These are phyloP conservation scores for Branchellion lobata DNA, from an alignment of 2,888 invertebrate species.

Conservation along the genomic window DNA sequence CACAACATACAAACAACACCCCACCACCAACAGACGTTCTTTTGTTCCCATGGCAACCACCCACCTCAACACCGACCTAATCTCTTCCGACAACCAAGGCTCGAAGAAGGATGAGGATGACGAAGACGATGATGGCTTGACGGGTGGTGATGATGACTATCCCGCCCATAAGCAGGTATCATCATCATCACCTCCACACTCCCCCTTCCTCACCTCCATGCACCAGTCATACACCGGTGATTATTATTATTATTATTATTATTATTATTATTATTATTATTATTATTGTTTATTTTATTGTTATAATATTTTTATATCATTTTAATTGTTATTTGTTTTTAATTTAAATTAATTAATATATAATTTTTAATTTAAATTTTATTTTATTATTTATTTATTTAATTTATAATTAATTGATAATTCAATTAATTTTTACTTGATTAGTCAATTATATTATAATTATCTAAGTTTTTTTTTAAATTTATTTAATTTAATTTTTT, in stretches of 20 bases:
- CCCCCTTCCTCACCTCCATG: constrained; percentile 51
- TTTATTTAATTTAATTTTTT: too few species aligned
- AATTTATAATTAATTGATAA: too few species aligned
- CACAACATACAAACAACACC: neutral
- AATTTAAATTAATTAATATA: too few species aligned
- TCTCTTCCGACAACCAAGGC: neutral
- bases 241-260: neutral
- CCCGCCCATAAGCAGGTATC: too few species aligned
- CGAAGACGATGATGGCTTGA: neutral
- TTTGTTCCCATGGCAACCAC: constrained; percentile 56
- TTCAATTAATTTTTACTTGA: too few species aligned
- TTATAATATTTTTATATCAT: neutral
- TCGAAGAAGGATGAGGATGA: neutral
- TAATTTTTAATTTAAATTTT: too few species aligned
- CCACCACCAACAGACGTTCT: constrained; percentile 53
- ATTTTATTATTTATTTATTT: too few species aligned
- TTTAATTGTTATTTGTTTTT: neutral
- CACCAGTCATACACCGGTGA: constrained; percentile 56
- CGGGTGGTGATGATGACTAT: neutral
- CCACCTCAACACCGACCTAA: constrained; percentile 51
- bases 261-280: neutral
- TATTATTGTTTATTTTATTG: neutral
- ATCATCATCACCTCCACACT: too few species aligned
- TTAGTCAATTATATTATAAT: too few species aligned
- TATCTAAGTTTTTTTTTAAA: too few species aligned